Base-by-base conservation (phyloP, 2,113 vertebrate species). In the Corythornis vintsioides region DNA sequence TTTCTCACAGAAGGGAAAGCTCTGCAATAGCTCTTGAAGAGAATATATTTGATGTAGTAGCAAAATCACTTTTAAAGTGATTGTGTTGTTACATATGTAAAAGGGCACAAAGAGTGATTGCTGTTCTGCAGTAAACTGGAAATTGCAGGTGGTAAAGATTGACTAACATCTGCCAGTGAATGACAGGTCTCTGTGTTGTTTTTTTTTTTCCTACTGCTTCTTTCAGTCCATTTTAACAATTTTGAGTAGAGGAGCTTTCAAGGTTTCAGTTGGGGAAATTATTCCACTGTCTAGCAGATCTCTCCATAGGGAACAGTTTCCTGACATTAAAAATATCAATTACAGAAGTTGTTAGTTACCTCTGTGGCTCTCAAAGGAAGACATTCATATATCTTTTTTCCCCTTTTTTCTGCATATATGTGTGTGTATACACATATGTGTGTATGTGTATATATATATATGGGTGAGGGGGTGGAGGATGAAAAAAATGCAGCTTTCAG, bases 311-410 rank as follows among this genome's bases (percentile, higher is more conserved):
- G 45, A 93, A 89, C 56, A 33, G 63, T 79, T 93, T 81, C 48
- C 66, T 76, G 76, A 86, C 50, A 28, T 25, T 65, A 66, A 88
- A 88, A 73, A 84, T 77, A 79, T 47, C 31, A 79, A 3, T 90
- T 94, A 69, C 75, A 74, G 24, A 74, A 74, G 26, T 60, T 80
- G 50, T 91, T 45, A 15, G 56, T 83, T 91, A 67, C 77, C 26
- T 83, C 66, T 92, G 71, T 87, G 71, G 11, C 67, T 94, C 52
- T 88, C 71, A 80, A 57, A 82, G 73, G 67, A 93, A 93, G 60
- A 55, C 15, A 19, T 91, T 89, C 13, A 50, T 77, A 1, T 17
- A 45, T 71, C 28, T 33, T 16, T 28, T 13, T 6, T 1, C 0
- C 5, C 18, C 25, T 9, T 45, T 21, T 50, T 50, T 66, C 69